These are phyloP conservation scores for Diabrotica virgifera DNA, from an alignment of 1,140 invertebrate genomes.

Conservation along the genomic window DNA sequence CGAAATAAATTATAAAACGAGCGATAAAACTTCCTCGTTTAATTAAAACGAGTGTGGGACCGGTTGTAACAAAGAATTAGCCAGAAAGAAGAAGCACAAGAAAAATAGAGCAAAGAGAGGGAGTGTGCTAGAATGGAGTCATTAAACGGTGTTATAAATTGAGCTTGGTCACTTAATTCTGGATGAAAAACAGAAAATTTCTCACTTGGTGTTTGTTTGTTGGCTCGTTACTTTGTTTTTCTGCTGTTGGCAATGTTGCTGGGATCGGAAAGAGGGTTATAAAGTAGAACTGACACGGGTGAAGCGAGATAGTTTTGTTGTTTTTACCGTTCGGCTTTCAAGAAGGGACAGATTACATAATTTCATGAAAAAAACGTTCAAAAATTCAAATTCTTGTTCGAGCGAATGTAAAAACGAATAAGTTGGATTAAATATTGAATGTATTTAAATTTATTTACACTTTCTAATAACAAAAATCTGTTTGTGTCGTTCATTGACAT, in stretches of 20 bases:
- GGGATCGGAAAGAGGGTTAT: not conserved
- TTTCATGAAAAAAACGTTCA: too few relatives aligned
- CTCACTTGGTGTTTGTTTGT: not conserved
- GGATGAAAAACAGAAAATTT: conserved; percentile 3
- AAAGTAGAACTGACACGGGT: not conserved
- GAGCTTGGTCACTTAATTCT: conserved; percentile 1
- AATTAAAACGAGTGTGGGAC: not conserved
- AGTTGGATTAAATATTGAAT: too few relatives aligned
- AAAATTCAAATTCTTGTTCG: too few relatives aligned
- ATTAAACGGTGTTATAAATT: conserved; percentile 1
- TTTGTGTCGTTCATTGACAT: too few relatives aligned
- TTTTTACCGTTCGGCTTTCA: too few relatives aligned
- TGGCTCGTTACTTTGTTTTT: conserved; percentile 2
- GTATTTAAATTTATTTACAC: too few relatives aligned
- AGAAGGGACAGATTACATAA: too few relatives aligned
- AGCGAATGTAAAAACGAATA: too few relatives aligned
- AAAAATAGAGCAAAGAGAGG: not conserved
- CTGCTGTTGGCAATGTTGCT: conserved; percentile 1
- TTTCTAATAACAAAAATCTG: too few relatives aligned
- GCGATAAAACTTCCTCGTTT: not conserved
- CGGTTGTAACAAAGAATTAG: not conserved
- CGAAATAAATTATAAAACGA: not conserved
- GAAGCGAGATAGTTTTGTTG: too few relatives aligned
- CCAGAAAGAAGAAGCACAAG: not conserved
- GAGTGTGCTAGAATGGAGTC: not conserved